These are phyloP conservation scores for Ursus arctos DNA, from an alignment of 2,113 vertebrate species.

Conservation along the genomic window DNA sequence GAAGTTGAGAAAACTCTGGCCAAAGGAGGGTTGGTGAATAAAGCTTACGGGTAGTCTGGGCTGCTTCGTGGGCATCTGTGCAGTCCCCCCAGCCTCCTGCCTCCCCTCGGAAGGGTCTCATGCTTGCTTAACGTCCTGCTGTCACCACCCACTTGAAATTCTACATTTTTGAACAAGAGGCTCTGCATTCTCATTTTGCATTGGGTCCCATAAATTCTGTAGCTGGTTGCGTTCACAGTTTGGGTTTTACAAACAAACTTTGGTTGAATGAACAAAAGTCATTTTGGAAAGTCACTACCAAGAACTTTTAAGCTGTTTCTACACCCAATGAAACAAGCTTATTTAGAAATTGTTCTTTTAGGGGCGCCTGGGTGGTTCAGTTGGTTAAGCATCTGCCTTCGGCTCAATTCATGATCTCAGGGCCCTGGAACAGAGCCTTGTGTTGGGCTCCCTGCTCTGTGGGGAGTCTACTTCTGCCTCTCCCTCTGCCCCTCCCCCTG, in stretches of 20 bases:
- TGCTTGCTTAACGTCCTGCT: not conserved
- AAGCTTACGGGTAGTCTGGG: too few relatives aligned
- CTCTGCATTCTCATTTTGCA: not conserved
- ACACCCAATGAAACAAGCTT: not conserved
- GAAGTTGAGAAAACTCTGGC: not conserved
- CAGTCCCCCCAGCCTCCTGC: not conserved
- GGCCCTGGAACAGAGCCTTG: not conserved
- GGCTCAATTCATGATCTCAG: not conserved
- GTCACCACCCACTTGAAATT: not conserved
- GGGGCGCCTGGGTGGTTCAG: not conserved
- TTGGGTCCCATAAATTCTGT: not conserved
- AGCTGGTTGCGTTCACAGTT: not conserved
- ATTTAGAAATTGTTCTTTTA: not conserved
- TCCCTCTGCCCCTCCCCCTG: not conserved
- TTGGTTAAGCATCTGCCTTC: not conserved
- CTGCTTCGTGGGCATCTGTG: accelerated
- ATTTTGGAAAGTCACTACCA: not conserved
- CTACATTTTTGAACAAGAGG: not conserved
- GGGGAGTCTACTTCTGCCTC: not conserved
- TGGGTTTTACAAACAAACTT: not conserved
- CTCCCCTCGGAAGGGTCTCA: accelerated
- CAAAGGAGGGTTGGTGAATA: not conserved
- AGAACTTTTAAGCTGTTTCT: not conserved
- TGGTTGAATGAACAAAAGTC: not conserved
- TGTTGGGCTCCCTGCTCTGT: not conserved